These are phyloP conservation scores for Puma concolor DNA, from an alignment of 2,113 vertebrate species.

Conservation along the genomic window DNA sequence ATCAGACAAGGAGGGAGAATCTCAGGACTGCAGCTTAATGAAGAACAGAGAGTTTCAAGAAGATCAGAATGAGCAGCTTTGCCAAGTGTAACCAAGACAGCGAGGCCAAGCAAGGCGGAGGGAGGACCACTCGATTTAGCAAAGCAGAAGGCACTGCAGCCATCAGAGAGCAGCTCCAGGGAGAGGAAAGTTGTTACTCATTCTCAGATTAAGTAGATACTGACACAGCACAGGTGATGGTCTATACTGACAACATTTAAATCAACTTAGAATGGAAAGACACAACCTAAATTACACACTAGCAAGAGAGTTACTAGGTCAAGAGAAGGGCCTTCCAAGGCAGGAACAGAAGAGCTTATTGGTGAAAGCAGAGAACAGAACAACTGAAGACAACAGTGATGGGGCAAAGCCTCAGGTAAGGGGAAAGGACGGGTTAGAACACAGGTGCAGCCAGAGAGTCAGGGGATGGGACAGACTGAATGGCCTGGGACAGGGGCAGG, in stretches of 20 bases:
- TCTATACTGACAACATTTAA: not conserved
- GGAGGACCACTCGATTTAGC: not conserved
- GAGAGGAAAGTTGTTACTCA: not conserved
- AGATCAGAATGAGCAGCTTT: not conserved
- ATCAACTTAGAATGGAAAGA: not conserved
- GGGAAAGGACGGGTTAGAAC: not conserved
- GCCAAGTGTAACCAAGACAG: not conserved
- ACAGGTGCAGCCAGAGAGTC: not conserved
- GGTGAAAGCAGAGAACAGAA: not conserved
- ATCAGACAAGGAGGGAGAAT: not conserved
- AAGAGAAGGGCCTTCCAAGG: not conserved
- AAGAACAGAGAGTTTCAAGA: not conserved
- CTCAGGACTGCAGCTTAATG: not conserved
- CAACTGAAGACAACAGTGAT: not conserved
- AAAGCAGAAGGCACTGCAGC: not conserved
- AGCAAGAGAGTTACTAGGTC: not conserved
- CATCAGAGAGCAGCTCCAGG: not conserved
- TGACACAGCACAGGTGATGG: not conserved
- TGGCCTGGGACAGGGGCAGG: not conserved
- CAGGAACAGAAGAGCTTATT: not conserved
- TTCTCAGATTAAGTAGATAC: not conserved
- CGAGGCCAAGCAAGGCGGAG: not conserved
- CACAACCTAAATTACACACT: not conserved
- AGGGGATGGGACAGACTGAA: not conserved
- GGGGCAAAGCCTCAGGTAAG: not conserved